Conservation (phyloP, 2,113 vertebrate species). For the Cyanoliseus patagonus region DNA sequence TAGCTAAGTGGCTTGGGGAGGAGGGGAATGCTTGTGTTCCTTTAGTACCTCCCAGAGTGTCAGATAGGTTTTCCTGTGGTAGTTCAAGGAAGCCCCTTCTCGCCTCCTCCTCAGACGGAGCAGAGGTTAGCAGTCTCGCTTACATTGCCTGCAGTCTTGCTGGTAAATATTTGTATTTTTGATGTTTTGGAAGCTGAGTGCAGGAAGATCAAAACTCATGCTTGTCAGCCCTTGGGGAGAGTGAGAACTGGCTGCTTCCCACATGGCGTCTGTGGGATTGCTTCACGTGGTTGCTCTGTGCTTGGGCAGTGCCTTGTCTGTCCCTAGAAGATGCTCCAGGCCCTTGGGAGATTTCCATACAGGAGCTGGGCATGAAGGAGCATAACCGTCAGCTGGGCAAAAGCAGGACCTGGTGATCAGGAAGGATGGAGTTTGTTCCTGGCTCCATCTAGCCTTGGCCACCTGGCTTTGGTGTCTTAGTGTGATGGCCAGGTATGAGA, state of each 20-base stretch:
- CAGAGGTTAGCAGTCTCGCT: background rate
- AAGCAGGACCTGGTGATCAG: background rate
- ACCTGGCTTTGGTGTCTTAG: background rate
- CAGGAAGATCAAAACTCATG: background rate
- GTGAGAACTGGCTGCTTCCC: background rate
- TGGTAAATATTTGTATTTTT: slow-evolving; percentile 32
- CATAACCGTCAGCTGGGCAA: background rate
- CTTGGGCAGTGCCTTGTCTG: background rate
- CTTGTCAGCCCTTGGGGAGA: background rate
- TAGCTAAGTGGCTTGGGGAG: background rate
- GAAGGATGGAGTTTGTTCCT: background rate
- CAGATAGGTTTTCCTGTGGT: background rate
- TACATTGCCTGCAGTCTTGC: background rate
- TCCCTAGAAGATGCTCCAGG: background rate
- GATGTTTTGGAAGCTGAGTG: background rate
- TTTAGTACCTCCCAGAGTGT: background rate
- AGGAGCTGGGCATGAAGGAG: background rate
- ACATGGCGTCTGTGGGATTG: background rate
- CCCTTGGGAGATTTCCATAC: background rate
- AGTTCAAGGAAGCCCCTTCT: background rate
- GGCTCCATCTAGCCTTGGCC: background rate
- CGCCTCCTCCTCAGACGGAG: background rate
- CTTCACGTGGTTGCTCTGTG: background rate
- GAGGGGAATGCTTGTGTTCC: background rate
- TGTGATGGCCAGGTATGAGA: background rate